Evolutionary conservation across 2,797 vertebrate genomes (phyloP), one percentile per base, ranked within the genome.

Genomic region (Otus scops): DNA sequence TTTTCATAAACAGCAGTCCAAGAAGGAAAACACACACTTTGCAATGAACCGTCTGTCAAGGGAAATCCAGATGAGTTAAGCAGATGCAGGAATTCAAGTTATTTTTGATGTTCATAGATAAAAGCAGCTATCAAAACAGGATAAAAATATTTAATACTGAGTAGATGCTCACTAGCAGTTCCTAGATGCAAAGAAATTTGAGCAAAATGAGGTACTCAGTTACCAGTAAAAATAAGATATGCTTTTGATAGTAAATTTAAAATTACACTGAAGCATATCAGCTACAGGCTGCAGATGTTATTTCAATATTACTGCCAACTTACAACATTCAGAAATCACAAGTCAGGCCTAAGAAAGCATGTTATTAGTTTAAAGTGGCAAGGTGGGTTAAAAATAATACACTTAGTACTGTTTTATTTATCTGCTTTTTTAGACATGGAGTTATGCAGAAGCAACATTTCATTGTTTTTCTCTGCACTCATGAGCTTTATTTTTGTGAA

Each of bases 1-100:
- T 97, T 98, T 98, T 97, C 71, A 96, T 95, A 97, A 97, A 96
- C 89, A 96, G 87, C 63, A 97, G 67, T 76, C 85, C 64, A 94
- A 94, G 96, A 97, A 95, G 32, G 95, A 97, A 98, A 97, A 95
- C 71, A 97, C 73, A 94, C 70, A 93, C 59, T 93, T 79, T 85
- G 87, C 75, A 96, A 85, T 13, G 71, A 97, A 80, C 94, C 96
- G 95, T 97, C 97, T 98, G 97, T 92, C 97, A 97, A 90, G 95
- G 94, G 95, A 96, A 94, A 97, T 96, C 95, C 95, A 97, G 97
- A 98, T 92, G 95, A 97, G 74, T 91, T 94, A 97, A 97, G 95
- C 94, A 98, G 97, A 98, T 97, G 97, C 85, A 94, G 88, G 93
- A 96, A 95, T 94, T 91, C 85, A 96, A 97, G 87, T 34, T 87